These are phyloP conservation scores for Acanthoscelides obtectus DNA, from an alignment of 2,888 invertebrate species.

Conservation along the genomic window DNA sequence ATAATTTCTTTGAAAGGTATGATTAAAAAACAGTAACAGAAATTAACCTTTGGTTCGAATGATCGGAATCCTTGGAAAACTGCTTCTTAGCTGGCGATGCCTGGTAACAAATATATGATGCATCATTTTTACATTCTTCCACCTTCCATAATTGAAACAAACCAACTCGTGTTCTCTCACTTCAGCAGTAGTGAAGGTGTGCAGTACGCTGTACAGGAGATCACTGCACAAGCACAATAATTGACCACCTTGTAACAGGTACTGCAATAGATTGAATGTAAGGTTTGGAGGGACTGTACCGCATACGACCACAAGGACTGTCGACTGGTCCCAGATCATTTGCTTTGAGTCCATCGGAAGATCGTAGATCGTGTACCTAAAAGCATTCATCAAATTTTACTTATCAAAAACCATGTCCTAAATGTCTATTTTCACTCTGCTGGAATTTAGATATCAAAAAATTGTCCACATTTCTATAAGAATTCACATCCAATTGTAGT, in stretches of 20 bases:
- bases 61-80: conserved; percentile 69
- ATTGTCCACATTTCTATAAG: too few relatives aligned
- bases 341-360: conserved; percentile 42
- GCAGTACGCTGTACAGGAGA: conserved; percentile 69
- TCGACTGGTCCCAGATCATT: conserved; percentile 38
- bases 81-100: conserved; percentile 79
- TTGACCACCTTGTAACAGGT: conserved; percentile 68
- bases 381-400: too few relatives aligned
- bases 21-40: too few relatives aligned
- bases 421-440: too few relatives aligned
- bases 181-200: conserved; percentile 80
- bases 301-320: conserved; percentile 66
- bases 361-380: conserved; percentile 61
- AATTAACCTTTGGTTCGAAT: conserved; percentile 21
- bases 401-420: too few relatives aligned
- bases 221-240: conserved; percentile 78
- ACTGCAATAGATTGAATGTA: conserved; percentile 65
- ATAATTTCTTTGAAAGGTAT: too few relatives aligned
- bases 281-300: conserved; percentile 66
- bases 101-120: conserved; percentile 87
- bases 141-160: conserved; percentile 76
- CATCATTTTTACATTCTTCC: conserved; percentile 81
- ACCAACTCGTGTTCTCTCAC: conserved; percentile 80
- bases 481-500: too few relatives aligned
- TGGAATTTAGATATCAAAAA: too few relatives aligned